Evolutionary conservation across 2,888 invertebrate species (phyloP), one percentile per base, ranked within the genome.

Genomic region (Drosophila atripex): DNA sequence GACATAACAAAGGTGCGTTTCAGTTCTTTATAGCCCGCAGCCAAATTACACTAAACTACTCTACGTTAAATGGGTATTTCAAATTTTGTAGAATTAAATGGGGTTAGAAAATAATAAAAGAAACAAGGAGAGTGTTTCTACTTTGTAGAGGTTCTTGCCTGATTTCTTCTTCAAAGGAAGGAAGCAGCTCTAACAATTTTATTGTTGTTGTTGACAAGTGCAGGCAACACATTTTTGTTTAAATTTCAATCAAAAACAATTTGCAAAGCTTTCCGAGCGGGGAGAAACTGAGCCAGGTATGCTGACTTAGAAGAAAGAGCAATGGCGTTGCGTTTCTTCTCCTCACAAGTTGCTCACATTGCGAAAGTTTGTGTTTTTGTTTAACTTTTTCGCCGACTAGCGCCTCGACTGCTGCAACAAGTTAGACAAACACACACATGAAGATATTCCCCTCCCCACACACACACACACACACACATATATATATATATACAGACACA

Each of bases 201-300:
- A 18, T 58, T 63, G 60, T 41, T 70, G 49, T 53, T 75, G 47
- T 53, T 61, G 52, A 57, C 60, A 71, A 66, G 55, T 52, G 64
- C 63, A 64, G 59, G 64, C 58, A 51, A 52, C 60, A 74, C 65
- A 56, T 70, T 73, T 84, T 75, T 82, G 85, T 78, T 85, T 73
- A 80, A 83, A 87, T 78, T 87, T 87, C 78, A 74, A 87, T 82
- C 65, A 80, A 70, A 84, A 87, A 85, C 76, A 80, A 87, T 84
- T 85, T 85, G 54, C 60, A 73, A 74, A 70, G 87, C 76, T 61
- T 71, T 71, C 80, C 35, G 9, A 18, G 12, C 9, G 28, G 9
- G 49, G 30, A 43, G 21, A 18, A 56, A 56, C 59, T 28, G 58
- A 14, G 35, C 46, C 46, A 60, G 60, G 60, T 61, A 60, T 50